Percentiles rank a stretch among this genome's conserved stretches.
phyloP scores from a whole-genome alignment of 2,797 vertebrate genomes.

The Xenentodon cancila region DNA sequence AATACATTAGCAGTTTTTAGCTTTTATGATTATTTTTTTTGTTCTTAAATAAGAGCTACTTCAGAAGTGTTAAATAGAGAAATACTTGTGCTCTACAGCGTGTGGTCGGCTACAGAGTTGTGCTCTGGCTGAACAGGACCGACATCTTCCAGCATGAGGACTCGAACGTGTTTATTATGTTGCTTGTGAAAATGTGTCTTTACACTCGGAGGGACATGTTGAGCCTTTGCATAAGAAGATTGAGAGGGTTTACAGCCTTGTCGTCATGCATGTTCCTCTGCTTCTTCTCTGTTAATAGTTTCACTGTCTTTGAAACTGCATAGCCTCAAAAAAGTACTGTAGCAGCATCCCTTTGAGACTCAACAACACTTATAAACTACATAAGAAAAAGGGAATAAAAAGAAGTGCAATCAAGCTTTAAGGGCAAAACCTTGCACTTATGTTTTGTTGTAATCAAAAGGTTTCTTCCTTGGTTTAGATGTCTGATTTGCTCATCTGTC shows the following conservation, averaged over 20 bases:
- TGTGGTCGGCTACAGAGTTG: too few species aligned
- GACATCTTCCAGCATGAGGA: too few species aligned
- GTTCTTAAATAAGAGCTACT: neutral
- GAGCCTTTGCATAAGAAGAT: slow-evolving; percentile 3
- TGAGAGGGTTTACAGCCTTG: neutral
- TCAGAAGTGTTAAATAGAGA: neutral
- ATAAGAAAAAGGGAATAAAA: slow-evolving; percentile 23
- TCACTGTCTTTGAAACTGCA: slow-evolving; percentile 15
- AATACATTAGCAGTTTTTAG: too few species aligned
- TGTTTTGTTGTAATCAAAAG: slow-evolving; percentile 15
- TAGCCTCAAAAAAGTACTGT: slow-evolving; percentile 65
- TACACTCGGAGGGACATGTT: neutral
- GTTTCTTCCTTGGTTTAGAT: slow-evolving; percentile 40
- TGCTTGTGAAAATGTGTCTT: neutral
- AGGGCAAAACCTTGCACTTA: slow-evolving; percentile 69
- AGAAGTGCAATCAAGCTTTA: slow-evolving; percentile 63
- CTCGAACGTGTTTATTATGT: too few species aligned
- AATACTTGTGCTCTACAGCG: too few species aligned
- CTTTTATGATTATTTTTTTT: too few species aligned
- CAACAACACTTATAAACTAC: slow-evolving; percentile 50
- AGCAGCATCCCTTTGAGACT: slow-evolving; percentile 74
- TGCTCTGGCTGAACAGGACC: too few species aligned
- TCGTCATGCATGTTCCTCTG: slow-evolving; percentile 35
- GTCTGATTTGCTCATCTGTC: slow-evolving; percentile 21
- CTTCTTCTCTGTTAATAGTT: slow-evolving; percentile 24